Base-by-base conservation (phyloP, 2,113 vertebrate genomes). In the Siphamia tubifer region DNA sequence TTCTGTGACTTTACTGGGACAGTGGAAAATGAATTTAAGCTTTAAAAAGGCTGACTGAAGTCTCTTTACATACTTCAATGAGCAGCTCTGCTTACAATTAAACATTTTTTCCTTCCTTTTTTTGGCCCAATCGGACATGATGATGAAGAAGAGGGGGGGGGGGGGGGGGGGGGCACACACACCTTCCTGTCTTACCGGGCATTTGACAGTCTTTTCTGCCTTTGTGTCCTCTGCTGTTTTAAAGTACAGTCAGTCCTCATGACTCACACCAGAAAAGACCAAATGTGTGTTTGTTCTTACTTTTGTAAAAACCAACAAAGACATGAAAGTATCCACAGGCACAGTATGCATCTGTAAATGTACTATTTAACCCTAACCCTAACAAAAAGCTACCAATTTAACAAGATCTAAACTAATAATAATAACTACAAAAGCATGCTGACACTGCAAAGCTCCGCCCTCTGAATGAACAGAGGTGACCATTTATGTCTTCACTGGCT, bases 31-130 rank as follows among this genome's bases (percentile, higher is more conserved):
- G 23, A 68, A 48, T 74, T 74, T 68, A 27, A 62, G 52, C 28
- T 67, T 70, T 31, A 48, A 85, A 89, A 83, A 68, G 45, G 85
- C 76, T 82, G 81, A 88, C 78, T 64, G 74, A 73, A 82, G 74
- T 40, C 75, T 75, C 63, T 85, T 67, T 75, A 54, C 71, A 70
- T 67, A 68, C 80, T 80, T 67, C 79, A 83, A 5, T 66, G 79
- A 84, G 17, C 87, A 81, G 76, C 58, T 60, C 71, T 82, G 84
- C 81, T 88, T 73, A 89, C 63, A 74, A 58, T 79, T 64, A 81
- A 67, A 83, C 23, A 25, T 77, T 66, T 68, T 27, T 13, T 9
- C 28, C 28, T n/a, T 49, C 6, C 24, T 51, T 47, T 27, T 13
- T 31, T 25, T 1, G n/a, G n/a, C n/a, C 47, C 20, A n/a, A 4